Evolutionary conservation across 2,797 vertebrate species (phyloP).

Genomic region (Centroberyx gerrardi): DNA sequence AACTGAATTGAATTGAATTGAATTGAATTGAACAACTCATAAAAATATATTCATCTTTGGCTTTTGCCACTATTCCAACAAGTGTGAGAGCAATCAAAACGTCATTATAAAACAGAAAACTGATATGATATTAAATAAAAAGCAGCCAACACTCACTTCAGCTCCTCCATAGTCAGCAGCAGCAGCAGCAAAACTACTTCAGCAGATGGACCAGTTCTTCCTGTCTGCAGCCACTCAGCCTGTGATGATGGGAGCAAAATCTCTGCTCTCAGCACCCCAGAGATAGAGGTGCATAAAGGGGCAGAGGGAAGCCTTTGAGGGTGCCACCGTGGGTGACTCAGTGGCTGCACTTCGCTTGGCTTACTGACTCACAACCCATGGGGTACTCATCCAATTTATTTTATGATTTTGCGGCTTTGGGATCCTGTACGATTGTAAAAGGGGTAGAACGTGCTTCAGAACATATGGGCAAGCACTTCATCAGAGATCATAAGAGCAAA

Average conservation of each 20-base stretch:
- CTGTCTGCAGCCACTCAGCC: constrained; percentile 89
- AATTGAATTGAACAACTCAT: too few species aligned
- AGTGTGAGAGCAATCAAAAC: neutral
- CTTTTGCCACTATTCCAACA: too few species aligned
- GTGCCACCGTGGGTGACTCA: constrained; percentile 39
- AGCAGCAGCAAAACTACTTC: constrained; percentile 74
- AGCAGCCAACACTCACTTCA: constrained; percentile 24
- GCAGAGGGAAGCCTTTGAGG: constrained; percentile 25
- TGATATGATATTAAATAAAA: constrained; percentile 52
- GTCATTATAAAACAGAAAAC: neutral
- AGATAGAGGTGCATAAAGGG: constrained; percentile 78
- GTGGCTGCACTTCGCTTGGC: constrained; percentile 40
- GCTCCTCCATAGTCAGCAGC: constrained; percentile 33
- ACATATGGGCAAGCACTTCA: constrained; percentile 29
- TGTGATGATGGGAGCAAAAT: constrained; percentile 87
- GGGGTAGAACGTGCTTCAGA: neutral
- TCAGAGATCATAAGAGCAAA: constrained; percentile 3
- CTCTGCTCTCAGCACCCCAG: constrained; percentile 84
- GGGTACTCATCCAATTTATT: constrained; percentile 62
- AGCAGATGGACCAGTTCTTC: constrained; percentile 90
- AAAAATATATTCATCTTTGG: too few species aligned
- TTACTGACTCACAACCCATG: constrained; percentile 42
- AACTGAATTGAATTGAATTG: constrained; percentile 32
- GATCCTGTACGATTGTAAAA: constrained; percentile 35
- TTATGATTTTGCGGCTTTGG: constrained; percentile 55